phyloP scores from a whole-genome alignment of 2,113 vertebrate species.

The Phylloscopus trochiloides region DNA sequence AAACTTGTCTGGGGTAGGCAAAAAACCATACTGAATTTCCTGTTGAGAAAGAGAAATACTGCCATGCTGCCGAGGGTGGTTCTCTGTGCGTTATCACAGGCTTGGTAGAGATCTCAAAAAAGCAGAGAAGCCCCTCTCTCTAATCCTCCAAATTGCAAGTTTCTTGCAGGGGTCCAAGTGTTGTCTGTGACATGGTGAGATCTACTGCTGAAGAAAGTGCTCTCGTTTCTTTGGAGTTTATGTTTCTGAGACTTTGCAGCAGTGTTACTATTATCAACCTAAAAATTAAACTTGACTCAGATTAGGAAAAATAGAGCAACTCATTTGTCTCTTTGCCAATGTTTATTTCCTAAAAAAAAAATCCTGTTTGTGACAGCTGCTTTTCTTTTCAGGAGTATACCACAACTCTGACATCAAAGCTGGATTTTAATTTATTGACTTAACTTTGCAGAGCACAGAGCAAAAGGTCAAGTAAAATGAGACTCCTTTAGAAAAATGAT shows the following conservation, averaged over 20 bases:
- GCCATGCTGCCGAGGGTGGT: neutral
- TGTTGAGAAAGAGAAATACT: neutral
- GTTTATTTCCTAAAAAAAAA: neutral
- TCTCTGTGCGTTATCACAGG: neutral
- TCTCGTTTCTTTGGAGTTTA: neutral
- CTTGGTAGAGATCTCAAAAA: neutral
- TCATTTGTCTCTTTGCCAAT: neutral
- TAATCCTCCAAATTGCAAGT: neutral
- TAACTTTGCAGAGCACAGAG: neutral
- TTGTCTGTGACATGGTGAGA: neutral
- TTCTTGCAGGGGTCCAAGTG: neutral
- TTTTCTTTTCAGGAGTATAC: conserved; percentile 2
- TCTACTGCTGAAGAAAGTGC: neutral
- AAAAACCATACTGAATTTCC: neutral
- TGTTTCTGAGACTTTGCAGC: neutral
- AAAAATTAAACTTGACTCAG: neutral
- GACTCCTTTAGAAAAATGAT: neutral
- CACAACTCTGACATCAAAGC: conserved; percentile 4
- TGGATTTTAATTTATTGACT: conserved; percentile 13
- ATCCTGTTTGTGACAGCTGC: neutral
- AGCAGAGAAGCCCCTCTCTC: neutral
- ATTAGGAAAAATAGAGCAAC: neutral
- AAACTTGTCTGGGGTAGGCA: neutral
- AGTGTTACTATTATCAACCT: neutral
- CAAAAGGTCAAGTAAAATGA: conserved; percentile 37